Percentiles rank a stretch among this genome's conserved stretches.
Evolutionary conservation across 23 tunicate species (phyloP).

Genomic region (Oikopleura dioica): DNA sequence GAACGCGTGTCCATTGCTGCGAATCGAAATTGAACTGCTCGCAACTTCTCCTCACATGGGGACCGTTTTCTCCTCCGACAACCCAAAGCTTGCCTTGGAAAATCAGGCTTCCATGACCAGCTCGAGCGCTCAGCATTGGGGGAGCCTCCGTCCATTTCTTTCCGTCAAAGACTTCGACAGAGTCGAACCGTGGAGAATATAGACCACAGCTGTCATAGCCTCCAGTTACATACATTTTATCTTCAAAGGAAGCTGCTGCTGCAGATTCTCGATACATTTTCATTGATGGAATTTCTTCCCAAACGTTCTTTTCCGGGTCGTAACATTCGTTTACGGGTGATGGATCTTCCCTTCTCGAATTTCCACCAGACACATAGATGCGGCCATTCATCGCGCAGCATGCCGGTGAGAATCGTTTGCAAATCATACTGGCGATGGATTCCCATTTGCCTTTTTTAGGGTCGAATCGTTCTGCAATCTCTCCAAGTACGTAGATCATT

Average conservation of each 20-base stretch:
- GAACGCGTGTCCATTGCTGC: slow-evolving; percentile 33
- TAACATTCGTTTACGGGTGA: slow-evolving; percentile 56
- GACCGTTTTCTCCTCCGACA: slow-evolving; percentile 88
- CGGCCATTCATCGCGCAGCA: slow-evolving; percentile 40
- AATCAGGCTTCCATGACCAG: slow-evolving; percentile 50
- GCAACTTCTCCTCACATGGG: slow-evolving; percentile 29
- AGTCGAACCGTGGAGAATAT: slow-evolving; percentile 45
- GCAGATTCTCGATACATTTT: slow-evolving; percentile 58
- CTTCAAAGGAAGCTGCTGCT: slow-evolving; percentile 43
- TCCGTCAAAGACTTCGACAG: slow-evolving; percentile 35
- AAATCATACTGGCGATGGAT: slow-evolving; percentile 26
- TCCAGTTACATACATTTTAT: slow-evolving; percentile 36
- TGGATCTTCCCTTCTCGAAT: slow-evolving; percentile 30
- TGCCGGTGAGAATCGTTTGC: slow-evolving; percentile 43
- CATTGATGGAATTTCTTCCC: slow-evolving; percentile 31
- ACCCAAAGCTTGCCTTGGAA: slow-evolving; percentile 52
- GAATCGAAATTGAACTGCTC: slow-evolving; percentile 21
- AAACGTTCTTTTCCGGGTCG: slow-evolving; percentile 23
- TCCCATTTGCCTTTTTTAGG: slow-evolving; percentile 42
- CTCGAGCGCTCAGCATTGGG: slow-evolving; percentile 57
- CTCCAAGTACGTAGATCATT: slow-evolving; percentile 56
- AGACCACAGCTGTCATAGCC: slow-evolving; percentile 84
- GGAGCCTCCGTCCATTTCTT: slow-evolving; percentile 25
- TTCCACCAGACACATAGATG: slow-evolving; percentile 75
- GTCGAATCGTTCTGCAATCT: slow-evolving; percentile 38